phyloP scores from a whole-genome alignment of 2,888 invertebrate genomes.

The Sphaerophoria rueppellii region DNA sequence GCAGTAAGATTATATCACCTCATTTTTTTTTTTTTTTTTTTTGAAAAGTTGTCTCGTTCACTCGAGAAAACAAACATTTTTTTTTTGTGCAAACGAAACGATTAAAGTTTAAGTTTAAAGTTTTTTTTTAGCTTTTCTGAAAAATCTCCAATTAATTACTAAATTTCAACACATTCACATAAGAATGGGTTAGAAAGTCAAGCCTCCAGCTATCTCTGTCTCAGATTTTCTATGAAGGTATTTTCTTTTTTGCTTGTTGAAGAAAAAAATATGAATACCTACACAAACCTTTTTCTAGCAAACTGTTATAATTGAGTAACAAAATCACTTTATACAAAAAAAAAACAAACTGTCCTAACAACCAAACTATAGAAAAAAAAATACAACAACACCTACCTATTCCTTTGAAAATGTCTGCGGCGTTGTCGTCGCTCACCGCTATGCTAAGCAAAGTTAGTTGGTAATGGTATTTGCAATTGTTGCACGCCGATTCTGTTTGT shows the following conservation, averaged over 20 bases:
- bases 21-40: conserved; percentile 8
- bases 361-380: conserved; percentile 54
- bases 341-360: conserved; percentile 59
- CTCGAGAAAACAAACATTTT: conserved; percentile 1
- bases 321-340: neutral
- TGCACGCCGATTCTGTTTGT: conserved; percentile 57
- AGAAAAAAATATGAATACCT: conserved; percentile 27
- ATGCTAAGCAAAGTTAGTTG: neutral
- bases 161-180: conserved; percentile 50
- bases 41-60: conserved; percentile 1
- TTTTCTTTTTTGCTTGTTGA: conserved; percentile 10
- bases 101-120: conserved; percentile 45
- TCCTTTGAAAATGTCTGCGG: conserved; percentile 43
- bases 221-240: conserved; percentile 45
- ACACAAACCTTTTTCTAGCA: conserved; percentile 9
- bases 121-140: conserved; percentile 41
- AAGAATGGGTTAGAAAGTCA: conserved; percentile 70
- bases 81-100: conserved; percentile 5
- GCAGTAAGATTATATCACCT: conserved; percentile 1
- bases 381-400: neutral
- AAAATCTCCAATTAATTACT: conserved; percentile 27
- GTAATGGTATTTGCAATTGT: conserved; percentile 57
- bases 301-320: conserved; percentile 58
- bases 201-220: conserved; percentile 46
- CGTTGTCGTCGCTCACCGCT: conserved; percentile 51